These are phyloP conservation scores for Lanius ludovicianus DNA, from an alignment of 2,113 vertebrate species.

Conservation along the genomic window DNA sequence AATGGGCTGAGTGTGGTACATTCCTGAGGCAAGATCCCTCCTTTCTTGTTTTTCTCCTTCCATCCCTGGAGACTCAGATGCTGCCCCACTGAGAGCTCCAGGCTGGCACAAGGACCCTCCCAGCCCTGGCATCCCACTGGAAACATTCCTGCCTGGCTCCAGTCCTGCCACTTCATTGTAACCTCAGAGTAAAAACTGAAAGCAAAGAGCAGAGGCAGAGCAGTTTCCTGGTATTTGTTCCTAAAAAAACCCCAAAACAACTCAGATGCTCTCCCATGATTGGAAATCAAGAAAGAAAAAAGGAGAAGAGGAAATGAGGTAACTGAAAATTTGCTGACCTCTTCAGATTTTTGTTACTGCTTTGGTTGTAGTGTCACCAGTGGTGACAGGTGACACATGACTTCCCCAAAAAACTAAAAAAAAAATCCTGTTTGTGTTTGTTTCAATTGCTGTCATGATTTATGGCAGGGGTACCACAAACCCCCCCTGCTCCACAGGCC, in stretches of 20 bases:
- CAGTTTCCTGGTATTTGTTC: background rate
- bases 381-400: constrained; percentile 16
- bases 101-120: background rate
- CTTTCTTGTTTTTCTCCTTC: background rate
- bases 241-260: background rate
- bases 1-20: background rate
- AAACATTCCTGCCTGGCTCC: background rate
- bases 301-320: constrained; percentile 25
- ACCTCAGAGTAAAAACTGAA: background rate
- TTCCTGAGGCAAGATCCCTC: background rate
- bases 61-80: background rate
- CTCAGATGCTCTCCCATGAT: background rate
- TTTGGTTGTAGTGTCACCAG: background rate
- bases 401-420: background rate
- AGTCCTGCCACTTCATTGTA: accelerated
- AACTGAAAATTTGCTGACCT: background rate
- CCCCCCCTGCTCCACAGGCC: background rate
- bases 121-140: background rate
- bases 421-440: background rate
- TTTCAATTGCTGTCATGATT: background rate
- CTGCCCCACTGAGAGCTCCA: background rate
- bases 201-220: background rate
- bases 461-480: background rate
- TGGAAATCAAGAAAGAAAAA: background rate
- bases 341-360: background rate